Conservation (phyloP, 2,888 invertebrate species). For the Andrena dorsata region DNA sequence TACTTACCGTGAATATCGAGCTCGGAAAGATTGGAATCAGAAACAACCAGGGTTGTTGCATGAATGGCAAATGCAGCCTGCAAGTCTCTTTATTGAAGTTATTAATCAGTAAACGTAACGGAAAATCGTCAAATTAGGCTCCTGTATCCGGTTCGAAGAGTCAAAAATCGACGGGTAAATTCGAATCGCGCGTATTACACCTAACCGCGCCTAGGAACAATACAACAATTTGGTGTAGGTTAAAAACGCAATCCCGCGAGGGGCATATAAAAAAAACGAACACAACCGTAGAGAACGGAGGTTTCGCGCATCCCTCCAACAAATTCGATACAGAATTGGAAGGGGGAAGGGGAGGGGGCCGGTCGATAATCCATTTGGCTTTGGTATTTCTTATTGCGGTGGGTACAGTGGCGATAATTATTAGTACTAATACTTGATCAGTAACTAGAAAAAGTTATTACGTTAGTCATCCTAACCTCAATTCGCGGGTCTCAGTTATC, state of each 20-base stretch:
- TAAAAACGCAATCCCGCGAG: conserved; percentile 68
- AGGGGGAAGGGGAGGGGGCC: conserved; percentile 17
- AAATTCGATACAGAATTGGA: conserved; percentile 71
- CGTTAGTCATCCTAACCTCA: conserved; percentile 58
- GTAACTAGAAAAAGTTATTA: conserved; percentile 71
- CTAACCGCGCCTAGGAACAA: conserved; percentile 54
- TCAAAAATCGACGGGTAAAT: conserved; percentile 45
- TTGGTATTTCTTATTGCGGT: conserved; percentile 82
- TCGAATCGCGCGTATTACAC: conserved; percentile 69
- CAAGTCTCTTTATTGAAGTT: conserved; percentile 77
- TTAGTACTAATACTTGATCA: conserved; percentile 66
- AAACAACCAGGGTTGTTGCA: conserved; percentile 26
- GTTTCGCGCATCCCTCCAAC: conserved; percentile 52
- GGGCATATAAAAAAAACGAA: conserved; percentile 45
- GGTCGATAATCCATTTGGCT: conserved; percentile 71
- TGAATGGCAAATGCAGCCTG: conserved; percentile 73
- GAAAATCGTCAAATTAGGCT: conserved; percentile 66
- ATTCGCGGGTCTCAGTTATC: conserved; percentile 26
- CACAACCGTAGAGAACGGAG: conserved; percentile 47
- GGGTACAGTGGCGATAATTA: conserved; percentile 74
- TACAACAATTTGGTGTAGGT: conserved; percentile 45
- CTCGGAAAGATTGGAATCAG: conserved; percentile 8
- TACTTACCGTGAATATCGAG: conserved; percentile 2
- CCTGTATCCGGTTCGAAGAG: conserved; percentile 54
- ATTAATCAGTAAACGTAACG: conserved; percentile 75